Evolutionary conservation across 1,140 invertebrate genomes (phyloP).

Genomic region (Bombus superbus): DNA sequence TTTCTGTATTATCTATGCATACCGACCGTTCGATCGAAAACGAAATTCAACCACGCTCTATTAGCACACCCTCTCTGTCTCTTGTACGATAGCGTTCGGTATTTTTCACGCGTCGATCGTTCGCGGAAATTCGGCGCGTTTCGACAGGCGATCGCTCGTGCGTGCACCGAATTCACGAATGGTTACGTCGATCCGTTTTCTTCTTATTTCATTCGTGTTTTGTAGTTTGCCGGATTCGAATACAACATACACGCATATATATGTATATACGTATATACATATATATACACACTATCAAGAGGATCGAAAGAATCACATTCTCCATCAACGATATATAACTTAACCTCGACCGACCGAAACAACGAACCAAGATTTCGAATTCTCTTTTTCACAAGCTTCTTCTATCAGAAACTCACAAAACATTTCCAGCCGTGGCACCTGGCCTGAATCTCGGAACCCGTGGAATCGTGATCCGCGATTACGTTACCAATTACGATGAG

Average conservation of each 20-base stretch:
- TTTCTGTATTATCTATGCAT: conserved; percentile 65
- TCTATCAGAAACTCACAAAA: not conserved
- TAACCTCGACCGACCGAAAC: not conserved
- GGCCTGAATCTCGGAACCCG: not conserved
- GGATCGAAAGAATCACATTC: too few species aligned
- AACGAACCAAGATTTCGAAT: not conserved
- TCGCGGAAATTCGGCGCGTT: conserved; percentile 23
- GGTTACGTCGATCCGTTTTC: not conserved
- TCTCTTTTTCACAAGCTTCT: not conserved
- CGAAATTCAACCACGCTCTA: conserved; percentile 51
- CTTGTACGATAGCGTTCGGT: not conserved
- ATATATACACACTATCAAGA: too few species aligned
- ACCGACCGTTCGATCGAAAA: conserved; percentile 46
- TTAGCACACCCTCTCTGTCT: not conserved
- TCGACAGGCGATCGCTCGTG: not conserved
- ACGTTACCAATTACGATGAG: conserved; percentile 26
- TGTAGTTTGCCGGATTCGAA: not conserved
- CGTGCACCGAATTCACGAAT: conserved; percentile 18
- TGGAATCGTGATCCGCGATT: not conserved
- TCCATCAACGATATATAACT: too few species aligned
- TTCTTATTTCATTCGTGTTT: not conserved
- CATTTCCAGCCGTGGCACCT: not conserved
- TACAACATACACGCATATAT: not conserved
- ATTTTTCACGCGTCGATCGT: conserved; percentile 37
- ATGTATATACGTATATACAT: too few species aligned